Evolutionary conservation across 1,140 invertebrate species (phyloP), one percentile per base, ranked within the genome.

Genomic region (Brachionus rubens): DNA sequence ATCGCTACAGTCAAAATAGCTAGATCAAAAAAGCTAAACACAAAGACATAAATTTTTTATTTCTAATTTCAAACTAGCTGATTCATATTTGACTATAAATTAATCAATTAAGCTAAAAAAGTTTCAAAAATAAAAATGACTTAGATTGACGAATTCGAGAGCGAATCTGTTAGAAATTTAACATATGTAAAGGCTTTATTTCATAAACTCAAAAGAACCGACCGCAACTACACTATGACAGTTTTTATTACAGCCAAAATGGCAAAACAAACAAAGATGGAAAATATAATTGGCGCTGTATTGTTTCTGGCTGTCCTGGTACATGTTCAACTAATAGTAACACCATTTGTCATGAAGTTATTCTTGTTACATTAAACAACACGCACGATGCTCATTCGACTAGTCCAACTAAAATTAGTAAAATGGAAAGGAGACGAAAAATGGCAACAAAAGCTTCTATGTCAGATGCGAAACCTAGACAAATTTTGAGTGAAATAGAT

Each of bases 391-490:
- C 21, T 54, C 52, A 56, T 56, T 19, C 19, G 24, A 30, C 52
- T 56, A 56, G 52, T 56, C 52, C 52, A 14, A 56, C 24, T 19
- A 56, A 56, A 56, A 19, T 56, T 12, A 56, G 28, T 14, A 28
- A 28, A 59, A 59, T 36, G 54, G 54, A 59, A 59, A 12, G 28
- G n/a, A 40, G 33, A 59, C 16, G 9, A 59, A 59, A 59, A 59
- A 36, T 59, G 12, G 54, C 26, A 7, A n/a, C 12, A 33, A 59
- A 59, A 59, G 54, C 54, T 16, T 16, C 12, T 36, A n/a, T 59
- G 30, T 59, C 54, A 28, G 54, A 59, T 59, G 54, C 28, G 6
- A 59, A 59, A 36, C 54, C 30, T 33, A 33, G 54, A 19, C 33
- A 59, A 36, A 33, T 59, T 59, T 33, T 59, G 24, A 33, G 12